Conservation (phyloP, 2,113 vertebrate species). For the Elgaria multicarinata region DNA sequence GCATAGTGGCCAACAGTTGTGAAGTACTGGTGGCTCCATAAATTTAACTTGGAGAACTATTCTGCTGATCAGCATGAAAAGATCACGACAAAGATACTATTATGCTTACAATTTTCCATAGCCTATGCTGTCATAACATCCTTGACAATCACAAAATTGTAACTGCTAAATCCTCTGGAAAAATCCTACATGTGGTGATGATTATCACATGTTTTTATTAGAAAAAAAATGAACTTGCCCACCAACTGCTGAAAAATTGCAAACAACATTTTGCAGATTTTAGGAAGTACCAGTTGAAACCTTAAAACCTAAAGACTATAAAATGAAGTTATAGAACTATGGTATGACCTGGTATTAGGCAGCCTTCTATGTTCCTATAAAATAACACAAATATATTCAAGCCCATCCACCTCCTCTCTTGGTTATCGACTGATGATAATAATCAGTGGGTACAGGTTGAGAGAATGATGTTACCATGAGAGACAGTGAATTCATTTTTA, state of each 20-base stretch:
- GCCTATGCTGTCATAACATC: not conserved
- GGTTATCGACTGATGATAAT: no score
- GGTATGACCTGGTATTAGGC: not conserved
- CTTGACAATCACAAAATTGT: not conserved
- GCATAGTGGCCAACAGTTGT: not conserved
- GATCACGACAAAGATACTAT: not conserved
- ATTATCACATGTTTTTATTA: not conserved
- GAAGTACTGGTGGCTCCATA: not conserved
- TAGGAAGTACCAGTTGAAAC: not conserved
- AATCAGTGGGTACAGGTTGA: no score
- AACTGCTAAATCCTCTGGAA: rapidly evolving
- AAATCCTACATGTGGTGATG: not conserved
- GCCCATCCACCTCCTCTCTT: no score
- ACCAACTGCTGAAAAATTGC: not conserved
- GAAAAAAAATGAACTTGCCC: not conserved
- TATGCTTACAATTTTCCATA: not conserved
- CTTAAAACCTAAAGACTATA: not conserved
- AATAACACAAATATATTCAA: not conserved
- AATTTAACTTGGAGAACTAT: not conserved
- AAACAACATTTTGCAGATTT: not conserved
- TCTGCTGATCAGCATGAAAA: rapidly evolving
- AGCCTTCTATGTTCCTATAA: not conserved
- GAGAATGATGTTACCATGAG: no score
- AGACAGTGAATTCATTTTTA: no score
- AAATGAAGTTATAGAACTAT: not conserved